phyloP scores from a whole-genome alignment of 2,888 invertebrate genomes.

The Polyploca ridens region DNA sequence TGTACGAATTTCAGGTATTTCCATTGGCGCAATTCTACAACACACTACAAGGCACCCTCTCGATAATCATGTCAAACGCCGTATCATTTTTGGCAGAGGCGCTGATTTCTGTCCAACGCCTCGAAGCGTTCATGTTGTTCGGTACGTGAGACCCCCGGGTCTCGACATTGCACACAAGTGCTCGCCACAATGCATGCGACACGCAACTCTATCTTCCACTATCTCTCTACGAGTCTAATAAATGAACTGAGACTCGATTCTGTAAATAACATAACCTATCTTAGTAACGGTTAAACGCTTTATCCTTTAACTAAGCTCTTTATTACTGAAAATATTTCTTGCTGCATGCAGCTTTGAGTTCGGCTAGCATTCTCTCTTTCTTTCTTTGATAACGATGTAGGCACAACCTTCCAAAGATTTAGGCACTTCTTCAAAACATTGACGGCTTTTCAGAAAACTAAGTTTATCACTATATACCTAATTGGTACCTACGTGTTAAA shows the following conservation, averaged over 20 bases:
- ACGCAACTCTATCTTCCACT: slow-evolving; percentile 20
- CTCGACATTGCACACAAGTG: slow-evolving; percentile 29
- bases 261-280: slow-evolving; percentile 29
- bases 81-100: slow-evolving; percentile 85
- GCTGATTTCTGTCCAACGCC: slow-evolving; percentile 84
- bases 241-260: slow-evolving; percentile 51
- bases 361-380: not conserved
- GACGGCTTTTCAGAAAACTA: not conserved
- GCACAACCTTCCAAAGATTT: not conserved
- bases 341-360: slow-evolving; percentile 6
- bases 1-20: slow-evolving; percentile 78
- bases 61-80: slow-evolving; percentile 85
- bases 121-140: slow-evolving; percentile 85
- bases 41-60: slow-evolving; percentile 85
- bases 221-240: slow-evolving; percentile 46
- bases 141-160: slow-evolving; percentile 65
- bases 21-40: slow-evolving; percentile 87
- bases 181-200: slow-evolving; percentile 26
- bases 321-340: not conserved
- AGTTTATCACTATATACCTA: not conserved
- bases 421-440: no score
- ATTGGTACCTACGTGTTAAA: not conserved
- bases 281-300: not conserved
- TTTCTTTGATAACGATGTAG: not conserved
- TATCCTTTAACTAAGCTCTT: slow-evolving; percentile 1